phyloP scores from a whole-genome alignment of 2,113 vertebrate genomes.

The Ptychochromis oligacanthus region DNA sequence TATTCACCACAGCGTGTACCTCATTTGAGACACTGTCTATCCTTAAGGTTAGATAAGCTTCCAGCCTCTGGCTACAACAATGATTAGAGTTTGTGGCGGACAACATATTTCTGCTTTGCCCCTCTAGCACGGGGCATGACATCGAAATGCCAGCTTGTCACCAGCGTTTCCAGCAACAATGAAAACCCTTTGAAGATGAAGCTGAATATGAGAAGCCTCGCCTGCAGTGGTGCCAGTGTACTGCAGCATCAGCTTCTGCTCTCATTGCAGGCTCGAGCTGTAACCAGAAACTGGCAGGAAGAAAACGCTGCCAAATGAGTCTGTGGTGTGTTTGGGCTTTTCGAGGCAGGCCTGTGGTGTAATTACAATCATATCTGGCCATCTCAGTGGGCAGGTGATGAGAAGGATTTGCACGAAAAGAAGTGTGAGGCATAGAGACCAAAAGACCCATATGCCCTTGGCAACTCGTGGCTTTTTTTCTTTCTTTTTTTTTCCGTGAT shows the following conservation, averaged over 20 bases:
- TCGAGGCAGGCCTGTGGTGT: conserved; percentile 19
- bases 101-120: conserved; percentile 27
- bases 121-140: neutral
- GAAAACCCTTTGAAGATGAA: conserved; percentile 55
- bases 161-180: conserved; percentile 36
- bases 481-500: conserved; percentile 51
- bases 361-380: conserved; percentile 50
- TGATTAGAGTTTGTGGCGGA: conserved; percentile 26
- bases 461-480: conserved; percentile 26
- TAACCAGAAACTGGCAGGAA: conserved; percentile 27
- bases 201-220: conserved; percentile 42
- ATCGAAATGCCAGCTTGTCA: conserved; percentile 38
- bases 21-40: neutral
- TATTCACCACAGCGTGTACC: neutral
- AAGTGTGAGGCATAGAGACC: neutral
- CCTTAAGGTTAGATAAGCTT: neutral
- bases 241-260: conserved; percentile 52
- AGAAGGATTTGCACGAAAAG: conserved; percentile 35
- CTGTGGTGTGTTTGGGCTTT: neutral
- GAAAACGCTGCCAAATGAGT: conserved; percentile 21
- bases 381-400: conserved; percentile 50
- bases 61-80: conserved; percentile 3
- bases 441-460: conserved; percentile 36
- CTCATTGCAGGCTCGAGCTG: conserved; percentile 26
- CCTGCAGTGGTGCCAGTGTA: conserved; percentile 42